A percentile compares a stretch with the other conserved stretches of the same genome.
Evolutionary conservation across 2,888 invertebrate species (phyloP).

Genomic region (Pseudolycoriella hygida): DNA sequence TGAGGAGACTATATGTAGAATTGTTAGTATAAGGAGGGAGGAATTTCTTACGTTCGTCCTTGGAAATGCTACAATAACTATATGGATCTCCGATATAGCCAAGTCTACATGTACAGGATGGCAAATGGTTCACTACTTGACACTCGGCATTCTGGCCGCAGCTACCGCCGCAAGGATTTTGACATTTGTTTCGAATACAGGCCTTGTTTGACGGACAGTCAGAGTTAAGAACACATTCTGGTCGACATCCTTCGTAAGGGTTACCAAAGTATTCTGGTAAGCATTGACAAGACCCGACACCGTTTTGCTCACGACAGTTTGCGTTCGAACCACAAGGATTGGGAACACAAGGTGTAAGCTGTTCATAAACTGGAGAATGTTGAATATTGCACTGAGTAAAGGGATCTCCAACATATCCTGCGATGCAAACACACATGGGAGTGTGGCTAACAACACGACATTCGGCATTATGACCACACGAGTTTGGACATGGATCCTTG

Average conservation of each 20-base stretch:
- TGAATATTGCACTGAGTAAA: constrained; percentile 39
- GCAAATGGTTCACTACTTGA: constrained; percentile 41
- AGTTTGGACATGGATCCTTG: constrained; percentile 46
- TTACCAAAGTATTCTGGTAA: constrained; percentile 44
- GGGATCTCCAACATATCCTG: constrained; percentile 23
- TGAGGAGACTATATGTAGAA: constrained; percentile 7
- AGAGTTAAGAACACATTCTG: constrained; percentile 62
- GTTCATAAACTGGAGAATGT: constrained; percentile 15
- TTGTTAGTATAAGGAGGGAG: not conserved
- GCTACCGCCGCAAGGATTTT: constrained; percentile 61
- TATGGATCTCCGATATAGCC: constrained; percentile 46
- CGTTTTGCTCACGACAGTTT: constrained; percentile 46
- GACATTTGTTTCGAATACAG: constrained; percentile 56
- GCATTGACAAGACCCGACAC: constrained; percentile 54
- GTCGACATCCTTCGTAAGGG: constrained; percentile 51
- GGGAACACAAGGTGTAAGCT: constrained; percentile 41
- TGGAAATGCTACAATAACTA: constrained; percentile 36
- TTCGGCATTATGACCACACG: constrained; percentile 53
- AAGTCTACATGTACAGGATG: constrained; percentile 47
- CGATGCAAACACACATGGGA: constrained; percentile 54
- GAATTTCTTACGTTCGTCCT: constrained; percentile 35
- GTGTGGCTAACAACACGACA: constrained; percentile 60
- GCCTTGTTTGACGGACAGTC: constrained; percentile 58
- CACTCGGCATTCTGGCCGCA: constrained; percentile 47
- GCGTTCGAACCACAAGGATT: constrained; percentile 59